Percentiles rank a stretch among this genome's conserved stretches.
These are phyloP conservation scores for Enhydra lutris DNA, from an alignment of 2,113 vertebrate species.

Conservation along the genomic window DNA sequence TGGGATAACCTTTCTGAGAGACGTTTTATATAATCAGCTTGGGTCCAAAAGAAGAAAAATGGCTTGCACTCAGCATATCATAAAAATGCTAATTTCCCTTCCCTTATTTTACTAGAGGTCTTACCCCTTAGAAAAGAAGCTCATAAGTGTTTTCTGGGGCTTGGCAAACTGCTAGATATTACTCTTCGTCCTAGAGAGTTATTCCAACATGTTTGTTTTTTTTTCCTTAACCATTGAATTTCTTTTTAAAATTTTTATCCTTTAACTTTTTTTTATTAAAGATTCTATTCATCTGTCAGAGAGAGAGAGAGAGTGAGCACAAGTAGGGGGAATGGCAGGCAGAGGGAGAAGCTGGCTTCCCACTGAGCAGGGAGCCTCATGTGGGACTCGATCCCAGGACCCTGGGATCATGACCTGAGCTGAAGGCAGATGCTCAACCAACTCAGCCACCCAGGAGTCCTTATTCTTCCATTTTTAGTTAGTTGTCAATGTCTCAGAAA, in stretches of 20 bases:
- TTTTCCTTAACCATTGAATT: not conserved
- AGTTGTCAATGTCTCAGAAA: constrained; percentile 8
- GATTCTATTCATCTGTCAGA: not conserved
- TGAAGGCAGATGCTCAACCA: not conserved
- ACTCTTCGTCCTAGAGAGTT: not conserved
- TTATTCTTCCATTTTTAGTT: constrained; percentile 9
- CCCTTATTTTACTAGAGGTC: not conserved
- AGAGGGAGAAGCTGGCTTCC: not conserved
- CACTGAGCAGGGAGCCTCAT: not conserved
- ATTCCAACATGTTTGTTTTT: not conserved
- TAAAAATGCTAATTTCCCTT: constrained; percentile 10
- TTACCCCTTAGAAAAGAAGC: not conserved
- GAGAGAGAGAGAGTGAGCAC: not conserved
- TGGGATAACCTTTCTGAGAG: constrained; percentile 13
- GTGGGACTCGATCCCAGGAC: not conserved
- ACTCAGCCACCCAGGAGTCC: not conserved
- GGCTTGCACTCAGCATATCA: not conserved
- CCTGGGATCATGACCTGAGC: not conserved
- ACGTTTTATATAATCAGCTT: not conserved
- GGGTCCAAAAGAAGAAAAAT: not conserved
- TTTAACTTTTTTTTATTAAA: not conserved
- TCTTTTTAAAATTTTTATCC: not conserved
- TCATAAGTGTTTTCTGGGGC: not conserved
- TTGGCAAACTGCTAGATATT: not conserved
- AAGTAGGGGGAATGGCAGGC: not conserved